Conservation (phyloP, 1,140 invertebrate genomes). For the Euwallacea fornicatus region DNA sequence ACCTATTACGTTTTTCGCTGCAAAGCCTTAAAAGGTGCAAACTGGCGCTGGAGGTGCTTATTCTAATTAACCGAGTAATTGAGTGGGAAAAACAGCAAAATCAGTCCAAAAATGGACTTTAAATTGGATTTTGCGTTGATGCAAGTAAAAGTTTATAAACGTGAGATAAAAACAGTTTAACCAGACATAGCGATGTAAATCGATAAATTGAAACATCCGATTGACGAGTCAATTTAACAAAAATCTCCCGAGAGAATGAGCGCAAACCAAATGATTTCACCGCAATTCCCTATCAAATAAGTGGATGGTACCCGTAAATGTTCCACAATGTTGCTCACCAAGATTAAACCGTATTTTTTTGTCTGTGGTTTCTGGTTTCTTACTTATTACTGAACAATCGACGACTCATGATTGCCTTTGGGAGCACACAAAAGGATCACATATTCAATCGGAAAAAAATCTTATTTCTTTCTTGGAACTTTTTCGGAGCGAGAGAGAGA, state of each 20-base stretch:
- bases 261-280: slow-evolving; percentile 10
- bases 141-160: not conserved
- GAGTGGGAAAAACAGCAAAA: too few relatives aligned
- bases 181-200: not conserved
- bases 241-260: not conserved
- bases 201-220: slow-evolving; percentile 13
- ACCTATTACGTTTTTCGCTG: too few relatives aligned
- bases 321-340: slow-evolving; percentile 2
- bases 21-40: too few relatives aligned
- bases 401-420: slow-evolving; percentile 8
- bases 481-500: too few relatives aligned
- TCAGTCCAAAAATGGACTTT: too few relatives aligned
- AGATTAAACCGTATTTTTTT: slow-evolving; percentile 14
- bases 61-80: too few relatives aligned
- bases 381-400: not conserved
- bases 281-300: slow-evolving; percentile 7
- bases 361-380: slow-evolving; percentile 1
- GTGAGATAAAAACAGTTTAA: slow-evolving; percentile 1
- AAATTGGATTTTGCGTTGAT: too few relatives aligned
- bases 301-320: not conserved
- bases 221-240: slow-evolving; percentile 11
- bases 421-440: slow-evolving; percentile 6
- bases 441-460: not conserved
- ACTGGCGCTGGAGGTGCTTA: too few relatives aligned
- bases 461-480: too few relatives aligned